Conservation (phyloP, 2,113 vertebrate genomes). For the Pogona vitticeps region DNA sequence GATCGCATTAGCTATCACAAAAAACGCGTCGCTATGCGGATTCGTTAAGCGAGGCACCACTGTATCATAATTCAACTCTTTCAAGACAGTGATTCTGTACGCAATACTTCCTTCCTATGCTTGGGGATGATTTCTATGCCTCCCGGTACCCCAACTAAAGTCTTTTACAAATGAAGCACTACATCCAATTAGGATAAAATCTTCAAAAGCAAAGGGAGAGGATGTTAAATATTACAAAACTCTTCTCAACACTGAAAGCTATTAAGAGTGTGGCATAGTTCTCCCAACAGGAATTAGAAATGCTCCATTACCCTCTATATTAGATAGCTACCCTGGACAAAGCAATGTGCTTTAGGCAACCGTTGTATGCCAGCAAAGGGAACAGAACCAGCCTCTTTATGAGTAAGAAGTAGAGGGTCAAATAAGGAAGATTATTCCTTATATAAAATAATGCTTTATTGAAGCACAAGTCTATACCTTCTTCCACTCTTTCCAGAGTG, state of each 20-base stretch:
- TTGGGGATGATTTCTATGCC: not conserved
- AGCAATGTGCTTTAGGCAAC: slow-evolving; percentile 32
- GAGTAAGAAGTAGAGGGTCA: not conserved
- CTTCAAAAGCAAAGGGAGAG: slow-evolving; percentile 22
- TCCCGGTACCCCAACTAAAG: not conserved
- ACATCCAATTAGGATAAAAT: slow-evolving; percentile 23
- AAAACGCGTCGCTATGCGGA: too few species aligned
- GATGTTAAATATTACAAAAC: slow-evolving; percentile 27
- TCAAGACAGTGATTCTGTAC: not conserved
- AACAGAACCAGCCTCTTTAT: slow-evolving; percentile 30
- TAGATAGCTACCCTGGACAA: slow-evolving; percentile 48
- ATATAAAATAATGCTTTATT: too few species aligned
- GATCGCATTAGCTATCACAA: too few species aligned
- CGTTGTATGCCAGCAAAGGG: slow-evolving; percentile 21
- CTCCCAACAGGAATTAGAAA: slow-evolving; percentile 32
- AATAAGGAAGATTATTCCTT: slow-evolving; percentile 4
- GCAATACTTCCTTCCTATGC: not conserved
- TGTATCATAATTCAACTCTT: not conserved
- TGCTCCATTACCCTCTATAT: slow-evolving; percentile 40
- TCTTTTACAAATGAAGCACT: not conserved
- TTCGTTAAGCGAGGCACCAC: too few species aligned
- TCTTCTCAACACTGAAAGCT: slow-evolving; percentile 14
- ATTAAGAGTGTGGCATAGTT: not conserved
- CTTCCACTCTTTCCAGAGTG: not conserved
- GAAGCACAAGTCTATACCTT: too few species aligned